Evolutionary conservation across 1,140 invertebrate species (phyloP), one percentile per base, ranked within the genome.

Genomic region (Mesaphorura yosii): DNA sequence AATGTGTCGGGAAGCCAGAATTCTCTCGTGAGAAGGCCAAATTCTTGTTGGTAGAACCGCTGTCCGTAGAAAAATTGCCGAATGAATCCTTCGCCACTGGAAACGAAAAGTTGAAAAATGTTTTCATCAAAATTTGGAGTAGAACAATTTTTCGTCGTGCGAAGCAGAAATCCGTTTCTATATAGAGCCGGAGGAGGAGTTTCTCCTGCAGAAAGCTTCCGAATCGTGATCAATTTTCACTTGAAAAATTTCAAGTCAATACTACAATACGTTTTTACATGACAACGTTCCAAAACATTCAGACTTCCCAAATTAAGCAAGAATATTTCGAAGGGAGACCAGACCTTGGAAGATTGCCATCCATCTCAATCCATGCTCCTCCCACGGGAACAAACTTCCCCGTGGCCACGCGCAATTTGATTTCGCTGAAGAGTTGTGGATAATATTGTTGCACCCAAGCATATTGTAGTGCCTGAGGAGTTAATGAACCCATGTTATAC

Each of bases 1-100:
- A 77, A 77, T 26, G 76, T 77, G 59, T 77, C 76, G 4, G 75
- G 76, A 19, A 77, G 60, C 76, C 75, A 77, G 60, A 76, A 76
- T 67, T 75, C 66, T 41, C 68, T 66, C 48, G 68, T 66, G 37
- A 55, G 56, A 20, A 68, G 49, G 12, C 68, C 70, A 67, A 77
- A 76, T 58, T 77, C 73, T 57, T 74, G 53, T 54, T 69, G 51
- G 58, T 75, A 77, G 60, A 73, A 77, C 22, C 63, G 50, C 55
- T 77, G 75, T 7, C 75, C 76, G 63, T 75, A 75, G 28, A 76
- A 66, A 64, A 76, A 76, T 59, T 77, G 75, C 20, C 76, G 64
- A 14, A 75, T 64, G 64, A 76, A 76, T 1, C 73, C 68, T 62
- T 77, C 76, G n/a, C 75, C 75, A 64, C 73, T 74, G 7, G 20